Base-by-base conservation (phyloP, 2,888 invertebrate species). In the Pheosia gnoma region DNA sequence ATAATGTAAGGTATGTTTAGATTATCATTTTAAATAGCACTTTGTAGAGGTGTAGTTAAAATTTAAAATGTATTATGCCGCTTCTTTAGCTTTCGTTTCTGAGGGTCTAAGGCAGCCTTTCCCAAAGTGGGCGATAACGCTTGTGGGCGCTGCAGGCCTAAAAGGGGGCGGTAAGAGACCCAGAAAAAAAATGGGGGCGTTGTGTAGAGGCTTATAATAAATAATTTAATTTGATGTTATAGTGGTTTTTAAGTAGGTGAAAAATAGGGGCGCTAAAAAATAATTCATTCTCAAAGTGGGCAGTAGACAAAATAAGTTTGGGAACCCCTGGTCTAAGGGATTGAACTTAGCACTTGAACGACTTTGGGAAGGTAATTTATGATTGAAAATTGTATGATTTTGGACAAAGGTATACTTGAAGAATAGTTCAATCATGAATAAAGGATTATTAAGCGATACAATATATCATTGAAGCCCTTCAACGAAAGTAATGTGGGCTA, bases 1-100 rank as follows among this genome's bases (percentile, higher is more conserved):
- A 54, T 52, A 25, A 62, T 56, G 13, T 4, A 11, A 51, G 45
- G 59, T 36, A 43, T 11, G 6, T 74, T 77, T 75, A 74, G 80
- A 79, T 80, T 79, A 82, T 81, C 75, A 80, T 80, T 81, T 75
- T 72, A 77, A 77, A 77, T 66, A 56, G 68, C 65, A 66, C 62
- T 71, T 61, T 72, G 63, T 60, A 66, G 74, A 79, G 79, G 80
- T 83, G 81, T 81, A 74, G 75, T 68, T 78, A 77, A 82, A 80
- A 80, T 81, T 71, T 74, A 62, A 71, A 77, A 78, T 81, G 78
- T 79, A 82, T 77, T 68, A 66, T 77, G 57, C 38, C 57, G 51
- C 61, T 72, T 76, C 70, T 71, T 74, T 74, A 36, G 58, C 61
- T 53, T 62, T 65, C 62, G 60, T 73, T 67, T 61, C 57, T 59